phyloP scores from a whole-genome alignment of 2,888 invertebrate genomes.

The Trachelus iudaicus region DNA sequence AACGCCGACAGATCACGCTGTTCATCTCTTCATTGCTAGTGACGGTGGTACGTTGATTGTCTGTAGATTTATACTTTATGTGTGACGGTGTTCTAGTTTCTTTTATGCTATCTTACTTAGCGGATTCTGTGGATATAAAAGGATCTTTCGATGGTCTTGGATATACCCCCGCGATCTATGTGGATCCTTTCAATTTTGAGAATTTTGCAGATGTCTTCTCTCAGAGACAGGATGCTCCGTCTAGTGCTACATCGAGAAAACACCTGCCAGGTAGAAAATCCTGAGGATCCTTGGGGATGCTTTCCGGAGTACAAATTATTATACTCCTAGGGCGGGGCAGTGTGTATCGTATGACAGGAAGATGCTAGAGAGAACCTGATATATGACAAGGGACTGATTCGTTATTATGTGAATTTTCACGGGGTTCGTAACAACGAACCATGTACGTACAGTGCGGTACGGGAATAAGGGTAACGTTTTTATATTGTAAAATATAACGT shows the following conservation, averaged over 20 bases:
- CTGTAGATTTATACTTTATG: neutral
- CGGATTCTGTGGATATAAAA: neutral
- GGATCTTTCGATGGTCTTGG: neutral
- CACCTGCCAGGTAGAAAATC: constrained; percentile 46
- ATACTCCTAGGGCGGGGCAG: constrained; percentile 43
- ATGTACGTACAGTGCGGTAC: neutral
- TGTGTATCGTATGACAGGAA: constrained; percentile 59
- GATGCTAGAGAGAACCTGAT: constrained; percentile 51
- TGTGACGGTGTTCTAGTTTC: neutral
- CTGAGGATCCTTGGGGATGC: constrained; percentile 22
- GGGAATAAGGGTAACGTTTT: neutral
- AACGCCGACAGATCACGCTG: neutral
- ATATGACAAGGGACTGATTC: constrained; percentile 55
- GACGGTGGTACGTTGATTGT: neutral
- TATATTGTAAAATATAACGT: neutral
- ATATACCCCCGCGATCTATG: neutral
- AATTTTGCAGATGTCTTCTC: neutral
- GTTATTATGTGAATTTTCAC: constrained; percentile 56
- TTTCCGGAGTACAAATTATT: constrained; percentile 37
- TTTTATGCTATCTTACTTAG: neutral
- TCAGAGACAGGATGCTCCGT: neutral
- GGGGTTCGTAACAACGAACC: constrained; percentile 11
- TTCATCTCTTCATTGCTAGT: neutral
- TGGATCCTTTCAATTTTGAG: neutral
- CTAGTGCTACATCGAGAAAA: constrained; percentile 10